Conservation (phyloP, 2,113 vertebrate genomes). For the Panthera leo region DNA sequence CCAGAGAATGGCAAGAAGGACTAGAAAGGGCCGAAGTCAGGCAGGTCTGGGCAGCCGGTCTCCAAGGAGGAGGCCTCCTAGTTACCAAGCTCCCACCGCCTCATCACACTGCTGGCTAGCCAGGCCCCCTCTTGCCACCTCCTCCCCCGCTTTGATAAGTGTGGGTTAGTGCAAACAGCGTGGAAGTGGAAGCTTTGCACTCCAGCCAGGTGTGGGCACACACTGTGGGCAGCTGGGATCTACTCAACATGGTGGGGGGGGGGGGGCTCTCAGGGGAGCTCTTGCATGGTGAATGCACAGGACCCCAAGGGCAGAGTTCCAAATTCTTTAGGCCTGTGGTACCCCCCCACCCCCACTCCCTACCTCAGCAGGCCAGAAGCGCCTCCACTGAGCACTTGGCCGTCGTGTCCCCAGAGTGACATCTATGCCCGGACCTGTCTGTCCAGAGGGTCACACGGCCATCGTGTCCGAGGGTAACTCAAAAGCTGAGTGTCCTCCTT, state of each 20-base stretch:
- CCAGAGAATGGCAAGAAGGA: neutral
- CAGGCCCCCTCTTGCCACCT: neutral
- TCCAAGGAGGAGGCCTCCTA: neutral
- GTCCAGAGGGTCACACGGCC: neutral
- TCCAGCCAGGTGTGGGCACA: neutral
- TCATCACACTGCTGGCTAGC: neutral
- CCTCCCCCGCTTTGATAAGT: neutral
- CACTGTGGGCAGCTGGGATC: neutral
- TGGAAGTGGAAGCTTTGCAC: neutral
- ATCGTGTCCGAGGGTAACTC: neutral
- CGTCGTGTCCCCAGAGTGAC: neutral
- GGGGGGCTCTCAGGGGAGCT: neutral
- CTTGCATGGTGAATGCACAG: neutral
- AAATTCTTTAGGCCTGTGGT: neutral
- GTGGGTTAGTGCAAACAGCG: neutral
- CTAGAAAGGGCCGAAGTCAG: fast-evolving
- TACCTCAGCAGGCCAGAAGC: neutral
- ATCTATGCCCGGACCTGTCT: no score
- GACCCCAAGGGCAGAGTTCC: neutral
- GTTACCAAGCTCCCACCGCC: neutral
- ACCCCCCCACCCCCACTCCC: no score
- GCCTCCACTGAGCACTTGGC: neutral
- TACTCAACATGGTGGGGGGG: no score
- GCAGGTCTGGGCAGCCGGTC: neutral
- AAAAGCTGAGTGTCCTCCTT: neutral